Evolutionary conservation across 2,797 vertebrate genomes (phyloP).

Genomic region (Anguilla pacifica): DNA sequence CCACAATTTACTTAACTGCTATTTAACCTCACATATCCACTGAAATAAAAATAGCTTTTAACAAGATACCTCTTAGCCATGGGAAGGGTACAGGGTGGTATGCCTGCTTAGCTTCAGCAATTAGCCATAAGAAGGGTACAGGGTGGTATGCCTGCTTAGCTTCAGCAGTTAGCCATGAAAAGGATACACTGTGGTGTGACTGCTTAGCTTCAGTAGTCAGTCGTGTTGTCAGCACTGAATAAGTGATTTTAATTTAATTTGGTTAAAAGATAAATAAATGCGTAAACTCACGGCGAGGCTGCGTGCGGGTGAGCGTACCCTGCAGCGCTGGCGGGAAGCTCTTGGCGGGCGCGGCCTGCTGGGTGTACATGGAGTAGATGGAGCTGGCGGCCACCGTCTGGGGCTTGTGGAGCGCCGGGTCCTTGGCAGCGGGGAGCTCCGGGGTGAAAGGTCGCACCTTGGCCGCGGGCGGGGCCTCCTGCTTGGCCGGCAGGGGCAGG

Average conservation of each 20-base stretch:
- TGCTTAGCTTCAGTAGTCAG: too few relatives aligned
- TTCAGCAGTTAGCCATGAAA: too few relatives aligned
- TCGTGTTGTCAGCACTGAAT: not conserved
- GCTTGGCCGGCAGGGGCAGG: slow-evolving; percentile 80
- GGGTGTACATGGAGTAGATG: slow-evolving; percentile 96
- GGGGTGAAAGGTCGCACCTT: slow-evolving; percentile 93
- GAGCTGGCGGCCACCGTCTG: slow-evolving; percentile 87
- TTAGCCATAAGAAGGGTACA: too few relatives aligned
- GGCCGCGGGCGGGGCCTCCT: slow-evolving; percentile 87
- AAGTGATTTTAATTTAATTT: not conserved
- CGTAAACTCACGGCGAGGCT: not conserved
- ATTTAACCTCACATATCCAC: not conserved
- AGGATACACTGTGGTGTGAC: too few relatives aligned
- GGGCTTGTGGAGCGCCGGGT: slow-evolving; percentile 79
- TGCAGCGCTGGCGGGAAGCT: slow-evolving; percentile 77
- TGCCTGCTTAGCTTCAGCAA: too few relatives aligned
- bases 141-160: too few relatives aligned
- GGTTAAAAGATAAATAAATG: not conserved
- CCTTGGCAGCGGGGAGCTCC: slow-evolving; percentile 84
- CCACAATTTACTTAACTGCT: not conserved
- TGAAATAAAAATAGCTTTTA: not conserved
- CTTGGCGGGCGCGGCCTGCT: slow-evolving; percentile 81
- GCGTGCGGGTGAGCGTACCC: slow-evolving; percentile 61
- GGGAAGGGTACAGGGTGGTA: too few relatives aligned
- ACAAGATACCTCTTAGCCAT: not conserved